Percentiles rank a stretch among this genome's conserved stretches.
phyloP scores from a whole-genome alignment of 92 coral and sea anemone species.

The Epizoanthus illoricatus region DNA sequence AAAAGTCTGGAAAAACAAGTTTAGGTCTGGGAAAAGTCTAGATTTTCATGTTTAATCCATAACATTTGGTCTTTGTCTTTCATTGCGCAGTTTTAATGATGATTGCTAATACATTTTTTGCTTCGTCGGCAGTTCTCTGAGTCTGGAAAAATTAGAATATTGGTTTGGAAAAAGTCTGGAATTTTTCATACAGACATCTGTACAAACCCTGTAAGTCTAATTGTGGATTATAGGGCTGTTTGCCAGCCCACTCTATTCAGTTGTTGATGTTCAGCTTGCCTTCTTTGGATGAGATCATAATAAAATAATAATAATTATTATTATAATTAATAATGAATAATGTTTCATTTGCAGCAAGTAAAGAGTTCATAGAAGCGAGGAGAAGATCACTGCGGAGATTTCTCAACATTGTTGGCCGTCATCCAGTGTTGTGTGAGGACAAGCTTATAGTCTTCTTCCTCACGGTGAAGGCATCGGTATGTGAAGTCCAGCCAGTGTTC shows the following conservation, averaged over 20 bases:
- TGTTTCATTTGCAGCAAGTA: slow-evolving; percentile 67
- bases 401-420: slow-evolving; percentile 82
- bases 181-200: too few relatives aligned
- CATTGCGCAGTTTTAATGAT: too few relatives aligned
- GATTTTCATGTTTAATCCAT: too few relatives aligned
- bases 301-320: neutral
- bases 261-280: slow-evolving; percentile 4
- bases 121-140: too few relatives aligned
- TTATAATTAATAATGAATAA: neutral
- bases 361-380: slow-evolving; percentile 97
- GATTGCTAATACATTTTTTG: too few relatives aligned
- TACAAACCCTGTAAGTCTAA: too few relatives aligned
- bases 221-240: neutral
- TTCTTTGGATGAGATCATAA: neutral
- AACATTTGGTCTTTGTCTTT: too few relatives aligned
- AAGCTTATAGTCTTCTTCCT: slow-evolving; percentile 87
- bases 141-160: too few relatives aligned
- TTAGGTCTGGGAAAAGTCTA: too few relatives aligned
- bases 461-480: slow-evolving; percentile 92
- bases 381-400: slow-evolving; percentile 86
- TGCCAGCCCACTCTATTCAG: too few relatives aligned
- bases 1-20: too few relatives aligned
- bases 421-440: slow-evolving; percentile 89
- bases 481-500: slow-evolving; percentile 20
- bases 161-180: too few relatives aligned